A percentile compares a stretch with the other conserved stretches of the same genome.
phyloP scores from a whole-genome alignment of 2,888 invertebrate species.

The Pristionchus fissidentatus region DNA sequence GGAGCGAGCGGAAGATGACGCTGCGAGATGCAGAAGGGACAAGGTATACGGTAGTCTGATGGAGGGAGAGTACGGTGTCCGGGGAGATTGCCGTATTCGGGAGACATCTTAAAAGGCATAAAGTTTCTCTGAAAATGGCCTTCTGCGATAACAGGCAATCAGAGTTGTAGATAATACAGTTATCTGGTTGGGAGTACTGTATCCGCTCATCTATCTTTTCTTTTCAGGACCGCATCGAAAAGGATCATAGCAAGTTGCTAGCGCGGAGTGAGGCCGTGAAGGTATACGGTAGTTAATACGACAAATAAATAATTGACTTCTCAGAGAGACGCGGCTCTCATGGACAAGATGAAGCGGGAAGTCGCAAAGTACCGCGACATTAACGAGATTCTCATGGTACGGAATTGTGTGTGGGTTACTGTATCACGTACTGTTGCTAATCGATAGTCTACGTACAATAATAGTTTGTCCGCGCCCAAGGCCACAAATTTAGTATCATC shows the following conservation, averaged over 20 bases:
- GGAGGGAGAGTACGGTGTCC: neutral
- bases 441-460: neutral
- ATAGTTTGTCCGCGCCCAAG: no score
- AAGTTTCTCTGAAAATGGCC: no score
- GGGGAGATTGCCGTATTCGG: neutral
- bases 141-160: neutral
- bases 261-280: slow-evolving; percentile 39
- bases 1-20: slow-evolving; percentile 40
- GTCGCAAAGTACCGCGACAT: slow-evolving; percentile 61
- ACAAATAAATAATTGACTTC: neutral
- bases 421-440: neutral
- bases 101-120: neutral
- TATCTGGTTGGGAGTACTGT: neutral
- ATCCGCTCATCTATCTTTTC: no score
- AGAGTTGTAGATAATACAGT: neutral
- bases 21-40: neutral
- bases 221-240: slow-evolving; percentile 26
- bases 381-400: slow-evolving; percentile 57
- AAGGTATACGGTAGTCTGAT: slow-evolving; percentile 18
- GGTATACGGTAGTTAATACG: neutral
- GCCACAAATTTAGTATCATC: neutral
- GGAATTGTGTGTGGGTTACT: no score
- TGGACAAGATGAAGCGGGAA: slow-evolving; percentile 58
- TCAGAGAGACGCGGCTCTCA: slow-evolving; percentile 58
- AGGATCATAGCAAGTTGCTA: neutral